Percentiles rank a stretch among this genome's conserved stretches.
Conservation (phyloP, 2,113 vertebrate species). For the Pelecanus crispus region DNA sequence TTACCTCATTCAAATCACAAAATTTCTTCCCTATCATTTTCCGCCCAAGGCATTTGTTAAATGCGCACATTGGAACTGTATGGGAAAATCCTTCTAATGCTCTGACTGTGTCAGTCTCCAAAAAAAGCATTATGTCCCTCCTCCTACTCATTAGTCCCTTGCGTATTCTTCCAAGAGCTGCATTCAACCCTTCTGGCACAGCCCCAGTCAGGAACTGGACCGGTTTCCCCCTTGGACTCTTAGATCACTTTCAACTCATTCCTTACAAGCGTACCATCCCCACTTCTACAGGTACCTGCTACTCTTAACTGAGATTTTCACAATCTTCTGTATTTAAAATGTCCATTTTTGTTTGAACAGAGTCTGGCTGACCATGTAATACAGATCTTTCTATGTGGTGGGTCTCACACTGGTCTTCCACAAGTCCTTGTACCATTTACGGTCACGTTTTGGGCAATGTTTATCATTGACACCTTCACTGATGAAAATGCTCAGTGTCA, state of each 20-base stretch:
- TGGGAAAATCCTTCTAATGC: neutral
- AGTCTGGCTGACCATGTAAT: neutral
- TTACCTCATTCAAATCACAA: neutral
- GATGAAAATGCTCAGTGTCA: neutral
- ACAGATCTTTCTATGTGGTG: neutral
- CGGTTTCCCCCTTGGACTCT: neutral
- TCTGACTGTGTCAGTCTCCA: neutral
- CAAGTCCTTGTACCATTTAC: neutral
- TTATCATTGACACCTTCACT: neutral
- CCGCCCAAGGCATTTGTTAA: neutral
- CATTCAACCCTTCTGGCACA: neutral
- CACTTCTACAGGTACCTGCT: neutral
- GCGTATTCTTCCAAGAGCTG: neutral
- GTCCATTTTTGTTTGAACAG: neutral
- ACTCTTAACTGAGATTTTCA: neutral
- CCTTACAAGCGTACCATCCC: neutral
- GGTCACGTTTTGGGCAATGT: neutral
- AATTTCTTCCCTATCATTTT: neutral
- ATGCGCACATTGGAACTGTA: neutral
- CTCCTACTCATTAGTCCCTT: neutral
- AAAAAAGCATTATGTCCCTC: neutral
- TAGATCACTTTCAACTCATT: neutral
- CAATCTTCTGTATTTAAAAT: neutral
- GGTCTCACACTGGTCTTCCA: neutral
- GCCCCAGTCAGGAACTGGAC: neutral